phyloP scores from a whole-genome alignment of 2,888 invertebrate genomes.

The Erebia aethiops region DNA sequence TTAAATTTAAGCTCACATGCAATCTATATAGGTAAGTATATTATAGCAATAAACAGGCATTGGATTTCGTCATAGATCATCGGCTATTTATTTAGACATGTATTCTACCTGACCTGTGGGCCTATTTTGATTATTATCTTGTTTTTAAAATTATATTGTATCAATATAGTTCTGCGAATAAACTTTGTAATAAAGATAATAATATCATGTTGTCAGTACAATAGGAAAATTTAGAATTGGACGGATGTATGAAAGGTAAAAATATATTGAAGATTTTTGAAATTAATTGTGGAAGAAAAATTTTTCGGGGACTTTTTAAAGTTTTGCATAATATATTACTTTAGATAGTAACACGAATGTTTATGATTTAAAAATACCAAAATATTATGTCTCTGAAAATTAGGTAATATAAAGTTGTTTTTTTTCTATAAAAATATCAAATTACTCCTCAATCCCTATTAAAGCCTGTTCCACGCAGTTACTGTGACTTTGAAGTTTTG shows the following conservation, averaged over 20 bases:
- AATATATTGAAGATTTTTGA: not conserved
- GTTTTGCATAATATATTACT: not conserved
- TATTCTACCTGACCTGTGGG: too few relatives aligned
- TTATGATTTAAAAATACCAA: constrained; percentile 52
- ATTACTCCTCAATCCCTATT: constrained; percentile 56
- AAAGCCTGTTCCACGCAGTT: constrained; percentile 73
- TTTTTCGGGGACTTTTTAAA: not conserved
- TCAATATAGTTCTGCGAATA: too few relatives aligned
- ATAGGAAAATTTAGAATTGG: not conserved
- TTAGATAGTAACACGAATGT: too few relatives aligned
- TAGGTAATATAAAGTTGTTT: constrained; percentile 37
- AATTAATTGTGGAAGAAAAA: not conserved
- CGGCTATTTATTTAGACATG: too few relatives aligned
- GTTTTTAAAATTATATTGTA: too few relatives aligned
- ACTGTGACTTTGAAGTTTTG: constrained; percentile 42
- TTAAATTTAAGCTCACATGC: too few relatives aligned
- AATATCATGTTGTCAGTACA: too few relatives aligned
- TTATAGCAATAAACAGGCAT: too few relatives aligned
- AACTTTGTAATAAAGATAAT: too few relatives aligned
- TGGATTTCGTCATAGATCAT: too few relatives aligned
- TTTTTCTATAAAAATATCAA: constrained; percentile 46
- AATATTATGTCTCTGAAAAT: constrained; percentile 43
- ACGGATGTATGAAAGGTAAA: not conserved
- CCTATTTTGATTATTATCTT: too few relatives aligned
- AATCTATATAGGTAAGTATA: too few relatives aligned